Conservation (phyloP, 2,113 vertebrate species). For the Neodontobutis hainanensis region DNA sequence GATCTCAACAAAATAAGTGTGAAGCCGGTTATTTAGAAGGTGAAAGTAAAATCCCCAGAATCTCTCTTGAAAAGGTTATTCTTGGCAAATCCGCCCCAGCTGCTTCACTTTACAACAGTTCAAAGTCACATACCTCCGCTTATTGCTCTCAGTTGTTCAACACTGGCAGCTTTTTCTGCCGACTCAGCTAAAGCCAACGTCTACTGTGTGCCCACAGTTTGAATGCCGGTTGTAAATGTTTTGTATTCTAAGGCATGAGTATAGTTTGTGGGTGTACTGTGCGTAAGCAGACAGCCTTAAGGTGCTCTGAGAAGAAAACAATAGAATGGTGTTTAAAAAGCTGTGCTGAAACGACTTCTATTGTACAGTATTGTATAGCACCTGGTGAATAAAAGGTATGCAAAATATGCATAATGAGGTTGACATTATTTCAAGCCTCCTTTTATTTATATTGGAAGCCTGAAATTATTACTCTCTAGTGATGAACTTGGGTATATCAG, state of each 20-base stretch:
- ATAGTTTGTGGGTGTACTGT: slow-evolving; percentile 8
- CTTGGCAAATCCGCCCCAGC: slow-evolving; percentile 21
- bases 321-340: neutral
- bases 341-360: neutral
- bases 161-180: neutral
- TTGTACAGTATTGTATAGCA: neutral
- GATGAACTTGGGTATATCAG: neutral
- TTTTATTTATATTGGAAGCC: neutral
- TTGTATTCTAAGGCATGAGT: slow-evolving; percentile 1
- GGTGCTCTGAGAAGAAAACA: neutral
- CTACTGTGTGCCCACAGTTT: neutral
- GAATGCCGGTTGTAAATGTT: neutral
- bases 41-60: neutral
- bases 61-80: neutral
- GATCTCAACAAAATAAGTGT: neutral
- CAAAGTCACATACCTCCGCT: slow-evolving; percentile 7
- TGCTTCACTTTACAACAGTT: slow-evolving; percentile 9
- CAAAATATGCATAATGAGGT: too few species aligned
- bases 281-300: neutral
- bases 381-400: too few species aligned
- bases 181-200: slow-evolving; percentile 10
- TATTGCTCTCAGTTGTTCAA: slow-evolving; percentile 12
- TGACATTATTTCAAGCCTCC: too few species aligned
- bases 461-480: neutral
- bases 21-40: neutral